Evolutionary conservation across 2,797 vertebrate species (phyloP), one percentile per base, ranked within the genome.

Genomic region (Mionectes olivaceus): DNA sequence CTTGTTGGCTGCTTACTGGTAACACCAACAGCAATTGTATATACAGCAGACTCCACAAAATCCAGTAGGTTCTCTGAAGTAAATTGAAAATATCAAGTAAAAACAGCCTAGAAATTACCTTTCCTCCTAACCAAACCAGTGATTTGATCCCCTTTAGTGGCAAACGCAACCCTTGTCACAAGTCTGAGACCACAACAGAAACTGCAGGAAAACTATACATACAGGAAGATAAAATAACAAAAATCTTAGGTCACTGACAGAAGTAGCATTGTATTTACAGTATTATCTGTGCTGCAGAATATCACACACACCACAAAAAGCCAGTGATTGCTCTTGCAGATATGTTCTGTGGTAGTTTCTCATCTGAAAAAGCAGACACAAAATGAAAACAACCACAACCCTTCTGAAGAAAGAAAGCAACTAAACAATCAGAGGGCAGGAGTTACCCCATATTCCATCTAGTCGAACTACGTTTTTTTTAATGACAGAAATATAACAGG

Each of bases 1-100:
- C 41, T 89, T 87, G 33, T 49, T 88, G 91, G 68, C 44, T 69
- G 32, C 87, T 92, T 53, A 63, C 24, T 78, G 53, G 76, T 74
- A 86, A 89, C 43, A 71, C 33, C 0, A 2, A 83, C 24, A 47
- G 24, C 78, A 60, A 33, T 84, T 79, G 65, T 21, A 91, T 93
- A 83, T n/a, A 77, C 14, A 93, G 59, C 53, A 90, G 49, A 77
- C 47, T 83, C 60, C 77, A 89, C 37, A 81, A 94, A 89, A 81
- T 49, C 60, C 43, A 57, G 49, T 16, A 61, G 61, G 47, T 32
- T 95, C 39, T 81, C 74, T 70, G 68, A 83, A 56, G 87, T 14
- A 83, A 78, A 87, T 5, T 53, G 75, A 88, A 83, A 92, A 75
- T 22, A 81, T 10, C 49, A 89, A 57, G 19, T 13, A 41, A 80